These are phyloP conservation scores for Drosophila nigrodunni DNA, from an alignment of 1,140 invertebrate genomes.

Conservation along the genomic window DNA sequence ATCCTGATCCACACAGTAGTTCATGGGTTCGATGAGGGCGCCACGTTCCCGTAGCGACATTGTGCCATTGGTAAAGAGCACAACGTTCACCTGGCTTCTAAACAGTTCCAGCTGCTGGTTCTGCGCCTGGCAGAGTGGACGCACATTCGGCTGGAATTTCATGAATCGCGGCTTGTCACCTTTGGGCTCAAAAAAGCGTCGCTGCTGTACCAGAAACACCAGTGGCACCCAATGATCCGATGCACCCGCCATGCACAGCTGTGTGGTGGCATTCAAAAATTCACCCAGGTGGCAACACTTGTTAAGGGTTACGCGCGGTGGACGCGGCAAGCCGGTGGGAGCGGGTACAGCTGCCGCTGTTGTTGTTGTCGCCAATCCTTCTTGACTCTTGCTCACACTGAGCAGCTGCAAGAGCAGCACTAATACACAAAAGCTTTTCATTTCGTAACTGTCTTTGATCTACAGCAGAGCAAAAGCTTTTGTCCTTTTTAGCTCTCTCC, in stretches of 20 bases:
- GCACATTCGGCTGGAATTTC: constrained; percentile 64
- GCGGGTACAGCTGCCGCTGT: constrained; percentile 3
- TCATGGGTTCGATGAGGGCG: constrained; percentile 79
- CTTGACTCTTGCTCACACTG: constrained; percentile 1
- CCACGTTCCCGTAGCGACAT: constrained; percentile 84
- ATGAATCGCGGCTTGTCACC: constrained; percentile 72
- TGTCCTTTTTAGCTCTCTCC: neutral
- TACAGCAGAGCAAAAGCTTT: neutral
- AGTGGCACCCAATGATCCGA: constrained; percentile 73
- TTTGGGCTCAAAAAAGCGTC: constrained; percentile 62
- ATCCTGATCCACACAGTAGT: constrained; percentile 86
- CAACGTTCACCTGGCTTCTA: constrained; percentile 58
- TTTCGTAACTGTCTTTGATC: constrained; percentile 1
- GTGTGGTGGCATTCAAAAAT: constrained; percentile 60
- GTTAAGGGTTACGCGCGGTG: constrained; percentile 70
- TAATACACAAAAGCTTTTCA: constrained; percentile 20
- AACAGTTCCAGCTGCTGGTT: constrained; percentile 51
- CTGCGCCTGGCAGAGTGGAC: constrained; percentile 52
- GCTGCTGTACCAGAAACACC: constrained; percentile 65
- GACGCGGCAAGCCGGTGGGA: constrained; percentile 9
- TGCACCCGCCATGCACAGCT: constrained; percentile 66
- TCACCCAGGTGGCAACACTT: constrained; percentile 83
- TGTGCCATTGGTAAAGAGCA: constrained; percentile 86
- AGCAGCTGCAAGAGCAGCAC: constrained; percentile 17
- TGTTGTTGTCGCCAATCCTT: constrained; percentile 1